Conservation (phyloP, 2,888 invertebrate genomes). For the Pandemis corylana region DNA sequence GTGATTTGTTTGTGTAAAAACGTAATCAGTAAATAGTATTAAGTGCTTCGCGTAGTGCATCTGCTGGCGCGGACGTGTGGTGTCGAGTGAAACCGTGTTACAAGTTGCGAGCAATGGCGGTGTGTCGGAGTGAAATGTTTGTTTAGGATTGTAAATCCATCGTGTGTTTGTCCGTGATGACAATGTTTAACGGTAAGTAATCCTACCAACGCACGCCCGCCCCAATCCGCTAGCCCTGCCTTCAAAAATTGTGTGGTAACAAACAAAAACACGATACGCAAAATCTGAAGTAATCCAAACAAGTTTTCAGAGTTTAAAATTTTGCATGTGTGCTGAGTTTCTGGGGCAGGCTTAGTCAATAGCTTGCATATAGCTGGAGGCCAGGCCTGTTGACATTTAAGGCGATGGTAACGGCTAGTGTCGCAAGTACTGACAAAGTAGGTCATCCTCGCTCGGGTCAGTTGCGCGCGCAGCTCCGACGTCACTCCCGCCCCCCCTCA, state of each 20-base stretch:
- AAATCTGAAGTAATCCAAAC: background rate
- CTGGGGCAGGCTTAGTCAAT: constrained; percentile 68
- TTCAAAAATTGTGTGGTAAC: background rate
- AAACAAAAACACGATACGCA: constrained; percentile 4
- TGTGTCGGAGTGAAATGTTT: constrained; percentile 67
- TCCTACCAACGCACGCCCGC: background rate
- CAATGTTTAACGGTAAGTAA: constrained; percentile 64
- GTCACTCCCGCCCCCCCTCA: constrained; percentile 61
- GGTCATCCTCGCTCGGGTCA: constrained; percentile 70
- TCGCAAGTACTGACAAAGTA: constrained; percentile 70
- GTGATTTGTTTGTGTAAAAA: constrained; percentile 70
- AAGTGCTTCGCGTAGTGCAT: constrained; percentile 51
- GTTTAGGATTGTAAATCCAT: constrained; percentile 55
- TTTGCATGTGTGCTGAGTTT: constrained; percentile 46
- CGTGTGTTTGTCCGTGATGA: constrained; percentile 65
- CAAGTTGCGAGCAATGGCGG: constrained; percentile 76
- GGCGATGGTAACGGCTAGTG: constrained; percentile 50
- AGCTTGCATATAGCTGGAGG: constrained; percentile 55
- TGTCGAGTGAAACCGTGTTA: constrained; percentile 62
- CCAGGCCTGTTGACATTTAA: constrained; percentile 76
- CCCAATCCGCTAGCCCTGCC: background rate
- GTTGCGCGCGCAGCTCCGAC: constrained; percentile 75
- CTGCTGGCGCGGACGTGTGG: constrained; percentile 46
- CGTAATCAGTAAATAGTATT: constrained; percentile 52
- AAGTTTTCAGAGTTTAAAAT: background rate